Conservation (phyloP, 2,113 vertebrate genomes). For the Ramphastos sulfuratus region DNA sequence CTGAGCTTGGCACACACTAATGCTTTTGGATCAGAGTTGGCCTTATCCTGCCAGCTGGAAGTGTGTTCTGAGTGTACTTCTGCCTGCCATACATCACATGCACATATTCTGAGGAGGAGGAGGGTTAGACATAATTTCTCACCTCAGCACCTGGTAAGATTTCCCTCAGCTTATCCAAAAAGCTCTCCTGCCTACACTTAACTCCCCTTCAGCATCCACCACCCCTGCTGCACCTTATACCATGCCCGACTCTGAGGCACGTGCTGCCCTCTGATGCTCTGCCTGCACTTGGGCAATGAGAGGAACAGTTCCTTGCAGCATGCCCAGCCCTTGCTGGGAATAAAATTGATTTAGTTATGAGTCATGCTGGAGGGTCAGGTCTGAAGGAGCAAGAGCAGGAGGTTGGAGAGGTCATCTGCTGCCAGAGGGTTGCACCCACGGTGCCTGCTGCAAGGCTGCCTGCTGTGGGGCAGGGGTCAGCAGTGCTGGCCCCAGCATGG, state of each 20-base stretch:
- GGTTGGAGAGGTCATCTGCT: neutral
- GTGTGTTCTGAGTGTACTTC: neutral
- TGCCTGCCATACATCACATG: neutral
- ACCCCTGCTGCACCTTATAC: neutral
- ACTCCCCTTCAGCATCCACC: neutral
- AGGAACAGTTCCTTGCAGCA: neutral
- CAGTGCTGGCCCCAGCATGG: neutral
- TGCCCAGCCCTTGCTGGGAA: neutral
- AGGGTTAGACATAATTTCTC: neutral
- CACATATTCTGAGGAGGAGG: neutral
- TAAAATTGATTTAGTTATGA: neutral
- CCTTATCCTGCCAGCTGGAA: neutral
- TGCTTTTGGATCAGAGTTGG: neutral
- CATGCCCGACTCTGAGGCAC: neutral
- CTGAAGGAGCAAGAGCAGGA: neutral
- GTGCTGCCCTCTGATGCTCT: neutral
- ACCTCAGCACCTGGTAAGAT: neutral
- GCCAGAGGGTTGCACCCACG: neutral
- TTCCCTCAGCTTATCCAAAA: neutral
- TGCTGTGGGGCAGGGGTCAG: neutral
- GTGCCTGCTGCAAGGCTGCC: neutral
- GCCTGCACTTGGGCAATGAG: neutral
- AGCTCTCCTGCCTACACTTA: neutral
- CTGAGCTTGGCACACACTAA: neutral
- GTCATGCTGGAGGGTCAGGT: neutral